A percentile compares a stretch with the other conserved stretches of the same genome.
These are phyloP conservation scores for Sus cebifrons DNA, from an alignment of 2,797 vertebrate species.

Conservation along the genomic window DNA sequence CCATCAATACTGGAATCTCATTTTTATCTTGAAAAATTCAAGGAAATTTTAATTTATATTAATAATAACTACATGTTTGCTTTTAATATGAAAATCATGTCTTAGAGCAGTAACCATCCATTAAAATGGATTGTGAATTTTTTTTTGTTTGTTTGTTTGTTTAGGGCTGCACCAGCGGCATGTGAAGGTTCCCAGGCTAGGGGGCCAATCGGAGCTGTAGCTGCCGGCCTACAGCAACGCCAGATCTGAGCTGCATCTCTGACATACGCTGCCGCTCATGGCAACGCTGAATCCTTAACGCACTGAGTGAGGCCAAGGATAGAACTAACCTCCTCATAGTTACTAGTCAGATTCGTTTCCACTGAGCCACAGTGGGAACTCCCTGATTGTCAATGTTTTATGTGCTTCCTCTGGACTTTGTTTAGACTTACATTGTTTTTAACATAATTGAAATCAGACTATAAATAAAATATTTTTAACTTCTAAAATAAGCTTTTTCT, in stretches of 20 bases:
- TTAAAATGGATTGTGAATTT: not conserved
- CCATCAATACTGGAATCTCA: not conserved
- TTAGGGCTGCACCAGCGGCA: too few species aligned
- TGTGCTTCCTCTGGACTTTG: not conserved
- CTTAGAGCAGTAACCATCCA: not conserved
- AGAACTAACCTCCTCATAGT: too few species aligned
- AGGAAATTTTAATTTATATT: not conserved
- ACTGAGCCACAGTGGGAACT: too few species aligned
- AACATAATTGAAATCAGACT: not conserved
- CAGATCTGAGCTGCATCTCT: too few species aligned
- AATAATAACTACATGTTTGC: not conserved
- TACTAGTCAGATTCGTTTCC: too few species aligned
- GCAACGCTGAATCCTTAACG: too few species aligned
- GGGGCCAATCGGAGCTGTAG: too few species aligned
- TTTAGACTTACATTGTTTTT: constrained; percentile 19
- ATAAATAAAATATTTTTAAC: constrained; percentile 33
- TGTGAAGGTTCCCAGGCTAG: too few species aligned
- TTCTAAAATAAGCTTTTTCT: not conserved
- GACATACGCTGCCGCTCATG: too few species aligned
- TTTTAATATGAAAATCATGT: constrained; percentile 48
- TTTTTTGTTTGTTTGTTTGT: too few species aligned
- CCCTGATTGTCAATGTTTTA: not conserved
- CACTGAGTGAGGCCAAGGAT: too few species aligned
- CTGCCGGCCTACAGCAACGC: too few species aligned
- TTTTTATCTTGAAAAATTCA: constrained; percentile 15